These are phyloP conservation scores for Desmodus rotundus DNA, from an alignment of 2,113 vertebrate species.

Conservation along the genomic window DNA sequence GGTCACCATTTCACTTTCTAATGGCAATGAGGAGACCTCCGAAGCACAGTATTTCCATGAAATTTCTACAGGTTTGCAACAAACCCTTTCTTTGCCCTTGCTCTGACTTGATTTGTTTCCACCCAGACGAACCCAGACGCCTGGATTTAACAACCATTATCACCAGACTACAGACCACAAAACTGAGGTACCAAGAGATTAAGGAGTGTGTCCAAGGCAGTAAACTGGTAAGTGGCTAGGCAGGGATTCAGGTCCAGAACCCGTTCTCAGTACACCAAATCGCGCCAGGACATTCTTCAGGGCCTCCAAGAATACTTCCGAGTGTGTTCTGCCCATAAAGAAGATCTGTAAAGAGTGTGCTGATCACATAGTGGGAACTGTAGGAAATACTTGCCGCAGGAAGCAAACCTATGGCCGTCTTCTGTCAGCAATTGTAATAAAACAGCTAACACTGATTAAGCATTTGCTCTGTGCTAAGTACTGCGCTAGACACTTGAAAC, in stretches of 20 bases:
- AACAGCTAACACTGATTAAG: background rate
- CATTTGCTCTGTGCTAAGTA: background rate
- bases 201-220: background rate
- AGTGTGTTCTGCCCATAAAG: background rate
- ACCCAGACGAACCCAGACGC: background rate
- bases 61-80: background rate
- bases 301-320: background rate
- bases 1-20: background rate
- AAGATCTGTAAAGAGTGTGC: background rate
- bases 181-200: background rate
- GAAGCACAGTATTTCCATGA: background rate
- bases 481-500: background rate
- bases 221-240: background rate
- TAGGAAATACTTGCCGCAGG: background rate
- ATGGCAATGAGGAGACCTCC: background rate
- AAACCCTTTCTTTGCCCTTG: background rate
- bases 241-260: background rate
- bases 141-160: slow-evolving; percentile 5
- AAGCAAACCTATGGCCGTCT: background rate
- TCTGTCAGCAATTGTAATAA: background rate
- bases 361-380: background rate
- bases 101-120: slow-evolving; percentile 6
- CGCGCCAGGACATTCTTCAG: slow-evolving; percentile 30
- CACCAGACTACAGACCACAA: background rate
- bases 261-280: background rate